A percentile compares a stretch with the other conserved stretches of the same genome.
Evolutionary conservation across 1,140 invertebrate species (phyloP).

Genomic region (Zaprionus capensis): DNA sequence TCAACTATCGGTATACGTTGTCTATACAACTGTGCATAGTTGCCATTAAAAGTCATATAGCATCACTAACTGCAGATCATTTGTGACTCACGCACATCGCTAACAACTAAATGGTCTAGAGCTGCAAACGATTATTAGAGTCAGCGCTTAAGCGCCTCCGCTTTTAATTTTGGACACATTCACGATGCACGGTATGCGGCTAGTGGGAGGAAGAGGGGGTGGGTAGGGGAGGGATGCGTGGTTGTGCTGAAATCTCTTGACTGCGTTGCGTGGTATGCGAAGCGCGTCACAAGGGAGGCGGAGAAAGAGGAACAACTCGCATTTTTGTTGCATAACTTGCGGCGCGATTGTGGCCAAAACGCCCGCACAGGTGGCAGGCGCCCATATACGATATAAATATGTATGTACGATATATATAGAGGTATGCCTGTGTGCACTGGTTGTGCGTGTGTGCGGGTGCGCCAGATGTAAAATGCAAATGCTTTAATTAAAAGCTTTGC

Average conservation of each 20-base stretch:
- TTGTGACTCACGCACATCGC: neutral
- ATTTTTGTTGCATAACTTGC: constrained; percentile 78
- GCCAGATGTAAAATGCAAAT: constrained; percentile 77
- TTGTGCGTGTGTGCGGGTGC: neutral
- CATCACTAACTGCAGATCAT: no score
- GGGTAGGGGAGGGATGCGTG: neutral
- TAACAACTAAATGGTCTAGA: no score
- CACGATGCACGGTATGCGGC: neutral
- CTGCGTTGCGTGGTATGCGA: constrained; percentile 36
- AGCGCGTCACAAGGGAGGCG: constrained; percentile 24
- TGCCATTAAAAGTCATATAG: no score
- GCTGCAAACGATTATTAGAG: neutral
- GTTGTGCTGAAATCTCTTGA: constrained; percentile 35
- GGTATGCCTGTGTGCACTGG: constrained; percentile 3
- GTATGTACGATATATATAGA: neutral
- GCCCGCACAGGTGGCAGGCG: constrained; percentile 53
- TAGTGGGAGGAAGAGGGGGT: neutral
- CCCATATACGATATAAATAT: neutral
- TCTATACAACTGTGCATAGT: no score
- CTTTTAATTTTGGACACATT: constrained; percentile 2
- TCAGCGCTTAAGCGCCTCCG: neutral
- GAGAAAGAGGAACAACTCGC: constrained; percentile 3
- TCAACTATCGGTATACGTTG: no score
- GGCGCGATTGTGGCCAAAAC: constrained; percentile 63
- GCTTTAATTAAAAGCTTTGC: constrained; percentile 81